phyloP scores from a whole-genome alignment of 2,113 vertebrate species.

The Cygnus buccinator region DNA sequence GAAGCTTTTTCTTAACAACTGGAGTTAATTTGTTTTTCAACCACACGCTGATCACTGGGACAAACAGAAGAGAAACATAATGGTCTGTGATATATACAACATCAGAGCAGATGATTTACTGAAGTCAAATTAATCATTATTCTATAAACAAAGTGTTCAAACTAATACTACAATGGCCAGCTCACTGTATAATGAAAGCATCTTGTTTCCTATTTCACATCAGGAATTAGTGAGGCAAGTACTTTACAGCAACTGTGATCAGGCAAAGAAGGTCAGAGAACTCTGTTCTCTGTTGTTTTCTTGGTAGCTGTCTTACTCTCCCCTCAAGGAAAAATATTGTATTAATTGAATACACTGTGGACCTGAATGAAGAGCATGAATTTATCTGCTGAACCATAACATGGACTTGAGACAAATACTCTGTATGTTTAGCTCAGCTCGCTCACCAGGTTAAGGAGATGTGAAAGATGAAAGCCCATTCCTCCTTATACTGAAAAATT shows the following conservation, averaged over 20 bases:
- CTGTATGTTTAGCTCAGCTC: not conserved
- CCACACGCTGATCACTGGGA: not conserved
- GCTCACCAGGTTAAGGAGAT: not conserved
- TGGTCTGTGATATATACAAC: not conserved
- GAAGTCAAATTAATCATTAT: conserved; percentile 11
- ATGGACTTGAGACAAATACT: not conserved
- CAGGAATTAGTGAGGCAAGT: not conserved
- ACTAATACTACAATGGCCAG: not conserved
- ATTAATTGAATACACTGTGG: not conserved
- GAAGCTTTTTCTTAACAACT: not conserved
- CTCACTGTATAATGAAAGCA: not conserved
- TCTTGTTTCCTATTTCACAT: not conserved
- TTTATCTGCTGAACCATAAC: not conserved
- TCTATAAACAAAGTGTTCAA: not conserved
- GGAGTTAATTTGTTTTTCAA: not conserved
- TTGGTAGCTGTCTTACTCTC: not conserved
- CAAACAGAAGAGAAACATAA: not conserved
- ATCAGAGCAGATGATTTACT: not conserved
- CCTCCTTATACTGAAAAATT: not conserved
- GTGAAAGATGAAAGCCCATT: not conserved
- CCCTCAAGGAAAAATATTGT: not conserved
- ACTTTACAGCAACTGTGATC: not conserved
- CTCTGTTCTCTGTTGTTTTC: not conserved
- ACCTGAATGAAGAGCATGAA: not conserved
- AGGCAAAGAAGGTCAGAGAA: not conserved